Base-by-base conservation (phyloP, 2,888 invertebrate genomes). In the Polietes domitor region DNA sequence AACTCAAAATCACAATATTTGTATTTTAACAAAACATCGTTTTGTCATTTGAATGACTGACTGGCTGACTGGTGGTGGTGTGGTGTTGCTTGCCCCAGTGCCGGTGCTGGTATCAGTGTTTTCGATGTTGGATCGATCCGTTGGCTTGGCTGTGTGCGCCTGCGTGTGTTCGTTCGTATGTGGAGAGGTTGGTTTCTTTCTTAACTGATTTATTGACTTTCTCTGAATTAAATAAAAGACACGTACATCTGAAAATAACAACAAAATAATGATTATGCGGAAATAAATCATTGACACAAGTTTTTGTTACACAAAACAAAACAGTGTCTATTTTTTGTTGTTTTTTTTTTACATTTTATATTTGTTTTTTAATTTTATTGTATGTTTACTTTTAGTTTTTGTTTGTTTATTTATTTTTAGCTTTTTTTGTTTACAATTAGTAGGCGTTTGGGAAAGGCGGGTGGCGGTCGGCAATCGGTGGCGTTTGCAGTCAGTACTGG, bases 131-230 rank as follows among this genome's bases (percentile, higher is more conserved):
- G 47, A 12, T 47, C 15, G 47, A 12, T 47, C 47, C 2, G 47
- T 47, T 37, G 12, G n/a, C 4, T 32, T 32, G 32, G 15, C 47
- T 47, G 37, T n/a, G 47, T 47, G n/a, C 15, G 41, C 6, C 41
- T 41, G 9, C 41, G 4, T 41, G 32, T 5, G 19, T 17, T 5
- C 50, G 55, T 24, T 55, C 6, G 58, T 58, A 19, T n/a, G 50
- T 2, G 5, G n/a, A 50, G 50, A 32, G 37, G 15, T 32, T 72
- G 85, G 88, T 88, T 88, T 26, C 47, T 80, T 77, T 41, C 55
- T 63, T 77, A 24, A 61, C 86, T 90, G 88, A 89, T 89, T 90
- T 88, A 90, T 89, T 87, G 88, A 90, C 90, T 90, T 90, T 90
- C 90, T 89, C 90, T 90, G 88, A 86, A 50, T 81, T 77, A 75